Base-by-base conservation (phyloP, 2,113 vertebrate species). In the Sinocyclocheilus maitianheensis region DNA sequence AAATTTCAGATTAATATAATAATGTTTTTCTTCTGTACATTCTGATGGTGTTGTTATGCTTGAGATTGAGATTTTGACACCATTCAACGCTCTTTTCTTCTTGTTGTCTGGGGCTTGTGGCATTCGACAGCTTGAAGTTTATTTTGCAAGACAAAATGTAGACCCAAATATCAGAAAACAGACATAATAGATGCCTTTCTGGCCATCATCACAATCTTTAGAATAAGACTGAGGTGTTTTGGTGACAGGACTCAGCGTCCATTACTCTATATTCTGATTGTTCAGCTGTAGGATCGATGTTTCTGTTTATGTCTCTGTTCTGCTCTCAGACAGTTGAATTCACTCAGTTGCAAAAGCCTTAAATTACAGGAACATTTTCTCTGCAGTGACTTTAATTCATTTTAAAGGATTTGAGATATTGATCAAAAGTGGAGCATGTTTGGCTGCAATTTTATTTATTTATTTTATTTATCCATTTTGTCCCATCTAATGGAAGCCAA, bases 241-340 rank as follows among this genome's bases (percentile, higher is more conserved):
- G n/a, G 40, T 74, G 40, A 75, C 34, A 1, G 20, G 72, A 75
- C 22, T 26, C 24, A 24, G 43, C 2, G 12, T 48, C 72, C 11
- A 91, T 86, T 87, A 78, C 87, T 88, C 89, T 90, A 91, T 89
- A 91, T 93, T 88, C 85, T 83, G 87, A 91, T 93, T 91, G 87
- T 92, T 91, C 88, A 85, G 88, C 82, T 72, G 34, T 43, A 10
- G 5, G 20, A 83, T 55, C 10, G 5, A 37, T 55, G 5, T 72
- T 55, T 24, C 46, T n/a, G 26, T 83, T 40, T 26, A 74, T 83
- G 22, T 43, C 7, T 83, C 30, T 83, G 58, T n/a, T 60, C 58
- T 60, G 58, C 20, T 60, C 58, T 80, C 58, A 65, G 40, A 46
- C 22, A 65, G 22, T 13, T 48, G 11, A 48, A 11, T 48, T 81